These are phyloP conservation scores for Carapus acus DNA, from an alignment of 2,797 vertebrate genomes.

Conservation along the genomic window DNA sequence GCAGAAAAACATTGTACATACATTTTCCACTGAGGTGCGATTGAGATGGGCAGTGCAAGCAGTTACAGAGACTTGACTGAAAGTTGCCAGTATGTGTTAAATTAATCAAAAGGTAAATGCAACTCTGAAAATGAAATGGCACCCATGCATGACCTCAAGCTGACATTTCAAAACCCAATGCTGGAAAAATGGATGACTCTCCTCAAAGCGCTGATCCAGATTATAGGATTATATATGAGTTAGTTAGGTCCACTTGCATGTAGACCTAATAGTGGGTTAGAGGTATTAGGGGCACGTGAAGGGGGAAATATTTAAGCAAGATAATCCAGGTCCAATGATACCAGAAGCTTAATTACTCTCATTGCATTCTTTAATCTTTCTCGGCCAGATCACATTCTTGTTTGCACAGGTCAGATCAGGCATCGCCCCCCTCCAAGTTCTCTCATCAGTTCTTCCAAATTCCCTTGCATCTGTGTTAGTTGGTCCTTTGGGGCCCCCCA, in stretches of 20 bases:
- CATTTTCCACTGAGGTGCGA: too few species aligned
- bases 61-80: too few species aligned
- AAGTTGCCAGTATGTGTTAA: not conserved
- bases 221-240: slow-evolving; percentile 24
- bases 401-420: slow-evolving; percentile 1
- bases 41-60: too few species aligned
- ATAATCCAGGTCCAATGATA: slow-evolving; percentile 40
- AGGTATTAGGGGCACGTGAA: slow-evolving; percentile 35
- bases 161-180: slow-evolving; percentile 21
- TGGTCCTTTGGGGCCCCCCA: slow-evolving; percentile 16
- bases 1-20: too few species aligned
- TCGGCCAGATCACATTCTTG: slow-evolving; percentile 23
- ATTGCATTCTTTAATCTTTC: slow-evolving; percentile 43
- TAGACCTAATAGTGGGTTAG: slow-evolving; percentile 33
- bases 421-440: not conserved
- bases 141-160: slow-evolving; percentile 17
- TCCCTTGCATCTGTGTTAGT: not conserved
- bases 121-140: not conserved
- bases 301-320: slow-evolving; percentile 19
- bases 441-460: not conserved
- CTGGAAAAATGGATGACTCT: slow-evolving; percentile 32
- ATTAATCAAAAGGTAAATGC: not conserved
- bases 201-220: slow-evolving; percentile 40
- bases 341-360: slow-evolving; percentile 25
- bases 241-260: slow-evolving; percentile 21